Evolutionary conservation across 2,113 vertebrate species (phyloP).

Genomic region (Vidua macroura): DNA sequence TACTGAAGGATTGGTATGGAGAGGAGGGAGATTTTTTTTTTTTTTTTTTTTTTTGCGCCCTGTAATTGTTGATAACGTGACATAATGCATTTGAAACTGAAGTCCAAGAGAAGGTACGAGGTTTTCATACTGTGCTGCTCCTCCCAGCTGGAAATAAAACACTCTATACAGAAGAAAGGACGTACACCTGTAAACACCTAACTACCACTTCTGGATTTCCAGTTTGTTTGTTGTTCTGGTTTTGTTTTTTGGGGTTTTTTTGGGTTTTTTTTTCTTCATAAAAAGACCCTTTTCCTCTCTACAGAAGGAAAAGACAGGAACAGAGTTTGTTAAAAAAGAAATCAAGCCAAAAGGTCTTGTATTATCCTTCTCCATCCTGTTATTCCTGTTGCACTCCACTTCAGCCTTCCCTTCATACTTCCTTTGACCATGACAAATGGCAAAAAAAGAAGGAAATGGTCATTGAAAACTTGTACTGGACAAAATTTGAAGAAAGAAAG

Average conservation of each 20-base stretch:
- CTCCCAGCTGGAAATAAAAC: not conserved
- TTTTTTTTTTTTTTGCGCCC: rapidly evolving
- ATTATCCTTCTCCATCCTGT: not conserved
- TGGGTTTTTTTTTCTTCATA: not conserved
- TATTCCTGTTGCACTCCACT: not conserved
- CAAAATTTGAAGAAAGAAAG: not conserved
- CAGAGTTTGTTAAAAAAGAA: not conserved
- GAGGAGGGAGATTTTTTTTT: not conserved
- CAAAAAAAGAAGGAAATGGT: not conserved
- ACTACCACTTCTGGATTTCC: not conserved
- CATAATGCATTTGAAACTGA: not conserved
- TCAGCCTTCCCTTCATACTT: not conserved
- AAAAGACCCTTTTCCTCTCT: not conserved
- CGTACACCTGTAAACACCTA: not conserved
- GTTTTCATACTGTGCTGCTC: not conserved
- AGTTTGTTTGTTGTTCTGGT: not conserved
- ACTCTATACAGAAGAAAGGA: not conserved
- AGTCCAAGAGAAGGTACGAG: not conserved
- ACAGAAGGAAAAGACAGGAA: not conserved
- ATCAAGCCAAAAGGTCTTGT: not conserved
- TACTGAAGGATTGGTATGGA: not conserved
- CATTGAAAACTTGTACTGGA: not conserved
- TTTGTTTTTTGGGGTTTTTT: not conserved
- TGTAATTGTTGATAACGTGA: not conserved
- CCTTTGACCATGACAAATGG: not conserved